Evolutionary conservation across 1,140 invertebrate species (phyloP), one percentile per base, ranked within the genome.

Genomic region (Carposina sasakii): DNA sequence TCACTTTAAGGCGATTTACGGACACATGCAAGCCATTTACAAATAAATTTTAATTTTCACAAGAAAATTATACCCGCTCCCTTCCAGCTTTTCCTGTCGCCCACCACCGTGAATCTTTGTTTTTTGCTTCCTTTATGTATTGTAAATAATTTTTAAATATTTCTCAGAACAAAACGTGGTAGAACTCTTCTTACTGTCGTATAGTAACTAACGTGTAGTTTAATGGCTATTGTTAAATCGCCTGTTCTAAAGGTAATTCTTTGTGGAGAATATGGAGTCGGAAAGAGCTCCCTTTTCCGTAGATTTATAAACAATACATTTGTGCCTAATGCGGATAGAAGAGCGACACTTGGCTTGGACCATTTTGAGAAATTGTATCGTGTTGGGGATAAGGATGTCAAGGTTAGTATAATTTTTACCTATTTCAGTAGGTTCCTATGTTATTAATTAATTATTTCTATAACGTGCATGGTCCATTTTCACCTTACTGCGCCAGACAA

Each of bases 241-340:
- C 94, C 96, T 8, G 94, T 94, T 66, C 93, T 96, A 71, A 98
- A 98, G 90, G 93, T 98, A 13, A 98, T 98, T 69, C 86, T 98
- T 28, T 96, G 94, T 81, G 96, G 96, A 20, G 96, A 98, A 87
- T 98, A 95, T 86, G 96, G 96, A 37, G 96, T 97, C 5, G 96
- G 96, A 20, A 98, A 98, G 86, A 96, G 93, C 71, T 97, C 96
- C 26, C 84, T 97, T 60, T 98, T 98, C 79, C 88, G 96, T 47
- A 87, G 96, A 55, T 98, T 96, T 78, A 91, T 94, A 21, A 96
- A 93, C 62, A 93, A 98, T 79, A 92, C 92, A 13, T 97, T 96
- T 83, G 85, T 94, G 23, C 89, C 91, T 24, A 89, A 90, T 46
- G 91, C 89, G 13, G 93, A 94, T 68, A 89, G 95, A 71, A 92